Conservation (phyloP, 2,113 vertebrate genomes). For the Zingel zingel region DNA sequence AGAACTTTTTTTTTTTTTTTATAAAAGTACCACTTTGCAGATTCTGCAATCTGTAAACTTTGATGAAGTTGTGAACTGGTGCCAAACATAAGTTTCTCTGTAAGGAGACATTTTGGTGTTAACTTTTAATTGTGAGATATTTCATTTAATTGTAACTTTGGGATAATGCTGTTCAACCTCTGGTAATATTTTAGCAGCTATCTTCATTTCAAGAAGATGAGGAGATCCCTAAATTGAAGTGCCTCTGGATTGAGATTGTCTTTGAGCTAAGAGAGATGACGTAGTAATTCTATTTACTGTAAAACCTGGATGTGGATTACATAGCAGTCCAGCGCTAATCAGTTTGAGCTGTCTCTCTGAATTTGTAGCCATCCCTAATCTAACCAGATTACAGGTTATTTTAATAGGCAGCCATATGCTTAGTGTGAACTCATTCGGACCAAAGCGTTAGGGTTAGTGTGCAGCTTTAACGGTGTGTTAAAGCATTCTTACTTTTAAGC, state of each 20-base stretch:
- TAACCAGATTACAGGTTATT: conserved; percentile 52
- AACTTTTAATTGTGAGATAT: neutral
- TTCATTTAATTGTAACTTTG: neutral
- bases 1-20: neutral
- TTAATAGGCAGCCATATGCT: conserved; percentile 42
- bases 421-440: conserved; percentile 5
- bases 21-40: too few relatives aligned
- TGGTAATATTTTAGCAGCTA: neutral
- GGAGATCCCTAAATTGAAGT: neutral
- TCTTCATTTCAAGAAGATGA: neutral
- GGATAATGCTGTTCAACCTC: neutral
- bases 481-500: conserved; percentile 16
- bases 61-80: neutral
- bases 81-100: neutral
- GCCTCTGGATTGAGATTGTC: neutral
- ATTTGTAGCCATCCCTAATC: conserved; percentile 48
- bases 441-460: conserved; percentile 7
- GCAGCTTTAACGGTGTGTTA: conserved; percentile 8
- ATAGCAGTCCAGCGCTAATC: conserved; percentile 46
- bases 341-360: conserved; percentile 28
- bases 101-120: neutral
- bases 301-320: conserved; percentile 49
- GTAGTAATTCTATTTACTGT: conserved; percentile 36
- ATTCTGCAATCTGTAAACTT: neutral
- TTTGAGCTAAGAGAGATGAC: neutral